A percentile compares a stretch with the other conserved stretches of the same genome.
These are phyloP conservation scores for Muscicapa adusta DNA, from an alignment of 2,113 vertebrate genomes.

Conservation along the genomic window DNA sequence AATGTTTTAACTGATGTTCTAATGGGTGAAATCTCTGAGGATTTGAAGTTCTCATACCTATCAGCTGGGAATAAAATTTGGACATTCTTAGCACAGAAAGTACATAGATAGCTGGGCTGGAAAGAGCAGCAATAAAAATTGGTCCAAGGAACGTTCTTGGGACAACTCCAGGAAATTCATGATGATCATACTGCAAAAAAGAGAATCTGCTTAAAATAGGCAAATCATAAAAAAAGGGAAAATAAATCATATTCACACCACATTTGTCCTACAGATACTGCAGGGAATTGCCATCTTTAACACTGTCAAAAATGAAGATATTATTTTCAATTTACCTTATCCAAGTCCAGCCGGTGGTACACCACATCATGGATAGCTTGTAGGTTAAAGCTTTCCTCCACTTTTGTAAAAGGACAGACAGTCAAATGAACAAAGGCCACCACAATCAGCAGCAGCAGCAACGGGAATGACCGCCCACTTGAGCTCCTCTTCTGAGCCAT, in stretches of 20 bases:
- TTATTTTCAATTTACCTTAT: slow-evolving; percentile 72
- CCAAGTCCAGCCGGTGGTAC: slow-evolving; percentile 83
- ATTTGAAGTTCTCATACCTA: slow-evolving; percentile 68
- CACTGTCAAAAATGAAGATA: background rate
- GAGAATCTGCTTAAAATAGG: background rate
- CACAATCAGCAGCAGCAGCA: slow-evolving; percentile 71
- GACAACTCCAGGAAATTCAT: slow-evolving; percentile 93
- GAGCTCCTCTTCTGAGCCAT: slow-evolving; percentile 79
- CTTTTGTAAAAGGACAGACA: slow-evolving; percentile 90
- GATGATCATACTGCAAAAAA: slow-evolving; percentile 89
- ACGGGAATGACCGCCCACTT: slow-evolving; percentile 16
- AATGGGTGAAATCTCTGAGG: background rate
- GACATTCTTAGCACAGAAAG: slow-evolving; percentile 76
- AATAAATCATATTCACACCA: background rate
- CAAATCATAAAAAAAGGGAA: background rate
- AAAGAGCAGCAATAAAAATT: slow-evolving; percentile 77
- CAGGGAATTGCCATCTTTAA: background rate
- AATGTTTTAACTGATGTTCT: background rate
- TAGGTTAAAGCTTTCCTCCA: slow-evolving; percentile 95
- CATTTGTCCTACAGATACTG: background rate
- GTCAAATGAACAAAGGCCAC: slow-evolving; percentile 79
- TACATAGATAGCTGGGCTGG: slow-evolving; percentile 77
- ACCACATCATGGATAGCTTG: slow-evolving; percentile 92
- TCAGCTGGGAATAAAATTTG: slow-evolving; percentile 87
- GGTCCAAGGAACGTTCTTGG: slow-evolving; percentile 93